Evolutionary conservation across 2,888 invertebrate species (phyloP).

Genomic region (Brenthis daphne): DNA sequence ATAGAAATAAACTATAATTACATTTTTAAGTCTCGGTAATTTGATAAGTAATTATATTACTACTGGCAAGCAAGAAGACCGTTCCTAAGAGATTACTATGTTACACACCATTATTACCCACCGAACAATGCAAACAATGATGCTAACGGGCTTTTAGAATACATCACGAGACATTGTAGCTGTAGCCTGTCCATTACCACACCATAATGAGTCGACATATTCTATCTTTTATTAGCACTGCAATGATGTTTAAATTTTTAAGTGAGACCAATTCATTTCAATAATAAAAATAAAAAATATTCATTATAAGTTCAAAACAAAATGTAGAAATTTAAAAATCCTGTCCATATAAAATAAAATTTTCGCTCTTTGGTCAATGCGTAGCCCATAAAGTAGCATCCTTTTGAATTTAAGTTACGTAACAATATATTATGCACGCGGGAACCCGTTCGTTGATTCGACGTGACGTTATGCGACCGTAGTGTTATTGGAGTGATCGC

Average conservation of each 20-base stretch:
- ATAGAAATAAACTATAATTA: too few relatives aligned
- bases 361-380: too few relatives aligned
- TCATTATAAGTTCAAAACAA: too few relatives aligned
- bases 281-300: background rate
- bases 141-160: conserved; percentile 20
- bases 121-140: conserved; percentile 34
- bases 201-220: background rate
- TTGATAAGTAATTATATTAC: background rate
- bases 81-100: conserved; percentile 18
- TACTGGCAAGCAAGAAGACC: background rate
- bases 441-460: conserved; percentile 28
- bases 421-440: conserved; percentile 32
- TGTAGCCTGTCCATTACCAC: background rate
- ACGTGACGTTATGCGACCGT: conserved; percentile 30
- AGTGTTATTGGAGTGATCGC: conserved; percentile 19
- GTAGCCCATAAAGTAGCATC: conserved; percentile 12
- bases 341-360: background rate
- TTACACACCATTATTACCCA: conserved; percentile 19
- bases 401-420: conserved; percentile 28
- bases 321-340: too few relatives aligned
- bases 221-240: conserved; percentile 1
- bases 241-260: conserved; percentile 2
- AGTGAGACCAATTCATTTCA: background rate
- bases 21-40: background rate
- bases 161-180: conserved; percentile 2